Base-by-base conservation (phyloP, 92 coral and sea anemone species). In the Phenganax subtilis region DNA sequence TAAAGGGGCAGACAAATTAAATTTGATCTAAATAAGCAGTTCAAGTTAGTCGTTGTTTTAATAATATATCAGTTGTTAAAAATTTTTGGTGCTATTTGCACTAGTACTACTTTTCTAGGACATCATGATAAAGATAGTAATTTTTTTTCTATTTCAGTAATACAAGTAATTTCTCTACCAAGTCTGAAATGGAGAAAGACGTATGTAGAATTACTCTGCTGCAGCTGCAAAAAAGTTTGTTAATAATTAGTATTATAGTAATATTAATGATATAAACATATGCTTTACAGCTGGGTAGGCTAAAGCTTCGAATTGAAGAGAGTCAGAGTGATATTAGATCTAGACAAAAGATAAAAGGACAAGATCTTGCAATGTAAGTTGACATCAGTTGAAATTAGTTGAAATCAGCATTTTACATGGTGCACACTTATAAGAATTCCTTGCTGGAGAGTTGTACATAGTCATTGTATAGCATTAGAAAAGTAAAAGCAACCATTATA, bases 291-390 rank as follows among this genome's bases (percentile, higher is more conserved):
- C 80, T 94, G 69, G 90, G 90, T 86, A 86, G 97, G 82, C 79
- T 92, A 54, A 94, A 94, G n/a, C 84, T 94, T 57, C 76, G 98
- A 80, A 72, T 94, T 53, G 94, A 91, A 67, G 98, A 94, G 73
- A 89, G 91, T 61, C 88, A 86, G 31, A 93, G 90, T 71, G 94
- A 94, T 54, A 81, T 94, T 7, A 86, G 82, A 10, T 75, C 71
- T 17, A 80, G 84, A 57, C 63, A 75, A 15, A 79, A 79, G 52
- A 51, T 73, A 29, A 53, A 28, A 11, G 27, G 51, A 79, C 20
- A 67, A 2, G 14, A 55, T 58, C 1, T n/a, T 68, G 53, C n/a
- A 0, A 14, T 7, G 73, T 68, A 68, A 68, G 73, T 68, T 30
- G 12, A 20, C 6, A 64, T 15, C 27, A 61, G 25, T 5, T 14